A percentile compares a stretch with the other conserved stretches of the same genome.
Conservation (phyloP, 2,113 vertebrate species). For the Turdus rufiventris region DNA sequence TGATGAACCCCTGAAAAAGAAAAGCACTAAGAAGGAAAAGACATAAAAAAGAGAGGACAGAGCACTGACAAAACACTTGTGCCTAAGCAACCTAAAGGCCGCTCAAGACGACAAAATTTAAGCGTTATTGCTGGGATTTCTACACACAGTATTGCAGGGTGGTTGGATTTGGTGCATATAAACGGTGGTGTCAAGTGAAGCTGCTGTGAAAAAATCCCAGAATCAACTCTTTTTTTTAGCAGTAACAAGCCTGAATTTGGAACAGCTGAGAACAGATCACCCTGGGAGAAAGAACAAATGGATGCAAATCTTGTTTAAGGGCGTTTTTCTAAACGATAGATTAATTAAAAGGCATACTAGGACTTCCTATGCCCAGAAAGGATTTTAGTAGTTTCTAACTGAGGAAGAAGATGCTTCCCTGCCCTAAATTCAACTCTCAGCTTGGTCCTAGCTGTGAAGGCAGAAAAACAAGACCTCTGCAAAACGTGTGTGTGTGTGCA, state of each 20-base stretch:
- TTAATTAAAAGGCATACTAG: background rate
- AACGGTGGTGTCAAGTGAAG: background rate
- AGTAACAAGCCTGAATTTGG: background rate
- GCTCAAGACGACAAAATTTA: background rate
- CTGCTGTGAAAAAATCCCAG: background rate
- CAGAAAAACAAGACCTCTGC: background rate
- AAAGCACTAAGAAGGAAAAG: background rate
- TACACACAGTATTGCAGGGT: rapidly evolving
- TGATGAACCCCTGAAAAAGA: background rate
- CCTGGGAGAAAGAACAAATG: background rate
- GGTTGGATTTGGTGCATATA: background rate
- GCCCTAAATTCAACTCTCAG: background rate
- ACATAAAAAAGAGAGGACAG: background rate
- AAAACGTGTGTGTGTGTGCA: background rate
- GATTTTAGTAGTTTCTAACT: background rate
- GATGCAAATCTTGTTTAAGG: background rate
- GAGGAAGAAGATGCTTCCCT: background rate
- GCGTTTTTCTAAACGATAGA: background rate
- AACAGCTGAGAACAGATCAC: background rate
- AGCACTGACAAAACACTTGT: background rate
- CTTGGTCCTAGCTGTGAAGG: background rate
- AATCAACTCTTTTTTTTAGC: background rate
- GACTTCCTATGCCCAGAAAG: background rate
- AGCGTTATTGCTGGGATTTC: background rate
- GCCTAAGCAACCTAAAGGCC: background rate